Evolutionary conservation across 1,140 invertebrate genomes (phyloP).

Genomic region (Ceratitis capitata): DNA sequence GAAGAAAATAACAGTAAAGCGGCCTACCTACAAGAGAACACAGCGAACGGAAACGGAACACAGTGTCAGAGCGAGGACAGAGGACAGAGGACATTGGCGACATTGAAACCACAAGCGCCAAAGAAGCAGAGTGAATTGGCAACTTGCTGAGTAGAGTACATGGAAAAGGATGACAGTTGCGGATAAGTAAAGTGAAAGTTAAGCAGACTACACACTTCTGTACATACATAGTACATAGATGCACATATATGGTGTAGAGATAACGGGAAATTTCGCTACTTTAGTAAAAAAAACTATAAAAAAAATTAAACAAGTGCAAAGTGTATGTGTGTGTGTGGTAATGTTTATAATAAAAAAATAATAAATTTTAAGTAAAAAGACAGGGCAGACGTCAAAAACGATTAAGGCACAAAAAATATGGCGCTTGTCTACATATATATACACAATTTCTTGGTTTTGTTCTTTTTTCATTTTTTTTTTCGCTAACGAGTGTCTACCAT

Average conservation of each 20-base stretch:
- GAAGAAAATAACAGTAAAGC: constrained; percentile 6
- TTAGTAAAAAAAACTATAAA: neutral
- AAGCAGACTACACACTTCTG: neutral
- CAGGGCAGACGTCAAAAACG: neutral
- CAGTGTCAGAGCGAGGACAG: constrained; percentile 19
- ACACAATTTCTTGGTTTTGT: too few species aligned
- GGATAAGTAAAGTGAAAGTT: constrained; percentile 32
- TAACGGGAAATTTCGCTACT: neutral
- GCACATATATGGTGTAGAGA: neutral
- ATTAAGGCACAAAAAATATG: constrained; percentile 4
- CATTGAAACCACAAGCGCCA: constrained; percentile 1
- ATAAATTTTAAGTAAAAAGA: neutral
- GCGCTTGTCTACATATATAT: neutral
- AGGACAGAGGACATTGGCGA: neutral
- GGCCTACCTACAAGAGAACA: neutral
- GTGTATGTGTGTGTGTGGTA: neutral
- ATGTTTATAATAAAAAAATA: neutral
- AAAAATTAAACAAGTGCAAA: neutral
- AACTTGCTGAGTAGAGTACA: constrained; percentile 4
- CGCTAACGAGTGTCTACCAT: too few species aligned
- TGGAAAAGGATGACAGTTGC: neutral
- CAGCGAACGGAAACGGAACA: constrained; percentile 29
- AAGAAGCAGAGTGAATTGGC: constrained; percentile 7
- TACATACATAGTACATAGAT: too few species aligned
- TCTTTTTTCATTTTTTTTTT: too few species aligned